A percentile compares a stretch with the other conserved stretches of the same genome.
phyloP scores from a whole-genome alignment of 2,888 invertebrate genomes.

The Hyposoter dolosus region DNA sequence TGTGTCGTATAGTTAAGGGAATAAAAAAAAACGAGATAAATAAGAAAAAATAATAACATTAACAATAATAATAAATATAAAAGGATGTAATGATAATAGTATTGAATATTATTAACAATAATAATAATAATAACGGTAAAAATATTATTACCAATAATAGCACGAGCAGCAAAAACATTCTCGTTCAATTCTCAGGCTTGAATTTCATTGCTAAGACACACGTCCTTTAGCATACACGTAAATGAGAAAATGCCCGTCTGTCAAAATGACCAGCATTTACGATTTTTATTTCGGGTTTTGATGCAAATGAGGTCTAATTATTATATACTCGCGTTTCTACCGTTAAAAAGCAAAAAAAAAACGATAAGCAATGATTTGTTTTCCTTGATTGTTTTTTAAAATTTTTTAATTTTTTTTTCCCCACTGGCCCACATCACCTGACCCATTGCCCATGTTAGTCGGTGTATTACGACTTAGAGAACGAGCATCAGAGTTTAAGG shows the following conservation, averaged over 20 bases:
- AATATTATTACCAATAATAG: conserved; percentile 28
- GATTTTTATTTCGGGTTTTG: conserved; percentile 35
- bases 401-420: background rate
- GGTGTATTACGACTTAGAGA: conserved; percentile 48
- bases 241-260: conserved; percentile 42
- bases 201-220: conserved; percentile 50
- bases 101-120: conserved; percentile 14
- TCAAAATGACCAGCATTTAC: conserved; percentile 45
- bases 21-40: conserved; percentile 33
- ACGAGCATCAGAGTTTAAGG: conserved; percentile 35
- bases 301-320: conserved; percentile 57
- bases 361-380: conserved; percentile 47
- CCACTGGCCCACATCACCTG: conserved; percentile 31
- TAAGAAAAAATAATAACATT: conserved; percentile 34
- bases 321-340: conserved; percentile 72
- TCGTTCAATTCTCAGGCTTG: conserved; percentile 51
- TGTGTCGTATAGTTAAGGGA: conserved; percentile 56
- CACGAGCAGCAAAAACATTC: conserved; percentile 44
- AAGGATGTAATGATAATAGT: conserved; percentile 13
- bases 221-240: conserved; percentile 60
- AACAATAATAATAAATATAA: background rate
- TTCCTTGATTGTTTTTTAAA: conserved; percentile 9
- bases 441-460: conserved; percentile 55
- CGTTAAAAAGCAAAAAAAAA: conserved; percentile 52
- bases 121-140: conserved; percentile 32